phyloP scores from a whole-genome alignment of 2,797 vertebrate genomes.

The Acipenser ruthenus region DNA sequence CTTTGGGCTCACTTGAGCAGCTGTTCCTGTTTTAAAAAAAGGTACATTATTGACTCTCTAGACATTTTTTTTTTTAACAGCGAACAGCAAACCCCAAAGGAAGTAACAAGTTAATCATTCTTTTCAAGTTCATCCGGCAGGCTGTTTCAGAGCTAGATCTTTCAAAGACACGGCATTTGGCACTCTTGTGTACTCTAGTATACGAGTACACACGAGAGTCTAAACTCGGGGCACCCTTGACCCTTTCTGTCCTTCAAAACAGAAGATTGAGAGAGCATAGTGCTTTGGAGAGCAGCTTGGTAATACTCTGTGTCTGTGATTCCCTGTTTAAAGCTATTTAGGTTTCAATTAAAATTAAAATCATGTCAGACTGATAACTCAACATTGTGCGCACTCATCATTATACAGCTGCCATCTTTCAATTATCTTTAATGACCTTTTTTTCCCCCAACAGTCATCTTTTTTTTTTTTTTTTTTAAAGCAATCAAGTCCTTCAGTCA shows the following conservation, averaged over 20 bases:
- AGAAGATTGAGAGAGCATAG: no score
- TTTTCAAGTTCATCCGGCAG: no score
- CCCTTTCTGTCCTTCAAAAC: no score
- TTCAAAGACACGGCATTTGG: no score
- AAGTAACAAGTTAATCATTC: background rate
- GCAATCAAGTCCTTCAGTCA: slow-evolving; percentile 37
- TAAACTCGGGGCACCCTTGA: no score
- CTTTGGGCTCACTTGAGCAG: background rate
- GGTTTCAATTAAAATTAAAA: slow-evolving; percentile 9
- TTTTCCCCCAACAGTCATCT: background rate
- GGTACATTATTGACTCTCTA: no score
- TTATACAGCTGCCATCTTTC: slow-evolving; percentile 5
- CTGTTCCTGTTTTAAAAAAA: background rate
- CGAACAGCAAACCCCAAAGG: background rate
- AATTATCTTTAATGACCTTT: slow-evolving; percentile 11
- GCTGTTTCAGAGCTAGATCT: no score
- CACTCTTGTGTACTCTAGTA: no score
- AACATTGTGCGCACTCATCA: slow-evolving; percentile 6
- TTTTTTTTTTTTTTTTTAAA: background rate
- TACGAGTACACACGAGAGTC: no score
- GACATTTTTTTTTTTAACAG: background rate
- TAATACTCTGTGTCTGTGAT: background rate
- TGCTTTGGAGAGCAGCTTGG: no score
- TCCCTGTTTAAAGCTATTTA: background rate
- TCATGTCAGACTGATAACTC: slow-evolving; percentile 8